Evolutionary conservation across 1,140 invertebrate genomes (phyloP), one percentile per base, ranked within the genome.

Genomic region (Cyclina sinensis): DNA sequence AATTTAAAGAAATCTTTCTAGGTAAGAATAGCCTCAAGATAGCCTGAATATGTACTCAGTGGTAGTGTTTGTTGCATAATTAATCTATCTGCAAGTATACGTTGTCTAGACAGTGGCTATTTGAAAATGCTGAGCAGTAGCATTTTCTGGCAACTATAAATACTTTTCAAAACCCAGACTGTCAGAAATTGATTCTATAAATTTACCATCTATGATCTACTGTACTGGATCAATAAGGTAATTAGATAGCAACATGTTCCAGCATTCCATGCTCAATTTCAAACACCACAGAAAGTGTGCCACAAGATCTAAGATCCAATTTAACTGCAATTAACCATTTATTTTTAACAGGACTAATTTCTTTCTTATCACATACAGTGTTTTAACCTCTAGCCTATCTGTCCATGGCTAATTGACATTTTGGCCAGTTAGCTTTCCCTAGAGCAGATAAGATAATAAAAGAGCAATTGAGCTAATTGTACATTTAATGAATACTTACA

Each of bases 321-420:
- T 70, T 37, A 70, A 70, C 21, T 16, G 14, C 65, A 70, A 70
- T 70, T 70, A 70, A 70, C 24, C 65, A 70, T 21, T 70, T 37
- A 70, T 37, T 70, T 70, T 70, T 70, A 70, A 70, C 9, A 21
- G 35, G 65, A 70, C 37, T 37, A 70, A 37, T 70, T 70, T 70
- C 24, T 37, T 12, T 70, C n/a, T 70, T 70, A 37, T 70, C 65
- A 70, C 21, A 70, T 35, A 70, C n/a, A 16, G 32, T 57, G 21
- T 39, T 70, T 27, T 37, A 70, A 35, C 65, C 32, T n/a, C 21
- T 35, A 21, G 16, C 32, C 11, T 70, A 70, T 1, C 35, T 70
- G 65, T 70, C 65, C 65, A 70, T 70, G 65, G 65, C 16, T 70
- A 70, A 70, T 70, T 70, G 65, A 70, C 32, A 70, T 11, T 37